Evolutionary conservation across 2,888 invertebrate species (phyloP).

Genomic region (Drosophila barbarae): DNA sequence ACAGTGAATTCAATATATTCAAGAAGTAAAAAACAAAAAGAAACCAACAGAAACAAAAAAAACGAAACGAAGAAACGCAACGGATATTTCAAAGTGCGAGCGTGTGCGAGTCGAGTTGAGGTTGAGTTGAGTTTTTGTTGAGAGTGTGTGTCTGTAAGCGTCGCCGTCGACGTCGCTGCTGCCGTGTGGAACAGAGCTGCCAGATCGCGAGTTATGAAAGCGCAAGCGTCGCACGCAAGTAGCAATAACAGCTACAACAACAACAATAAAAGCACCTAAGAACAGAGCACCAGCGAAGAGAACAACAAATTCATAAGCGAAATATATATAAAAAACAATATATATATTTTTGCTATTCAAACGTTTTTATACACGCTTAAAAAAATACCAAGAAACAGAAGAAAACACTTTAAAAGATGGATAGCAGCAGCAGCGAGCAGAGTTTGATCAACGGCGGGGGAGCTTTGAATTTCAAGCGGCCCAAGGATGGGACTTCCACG

Average conservation of each 20-base stretch:
- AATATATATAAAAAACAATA: background rate
- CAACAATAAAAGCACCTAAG: constrained; percentile 30
- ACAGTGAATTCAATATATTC: constrained; percentile 2
- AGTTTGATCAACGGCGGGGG: constrained; percentile 7
- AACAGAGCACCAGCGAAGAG: background rate
- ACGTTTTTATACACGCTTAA: background rate
- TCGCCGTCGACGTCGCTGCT: constrained; percentile 28
- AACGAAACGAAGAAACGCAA: constrained; percentile 7
- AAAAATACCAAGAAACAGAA: background rate
- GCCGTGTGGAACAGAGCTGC: constrained; percentile 58
- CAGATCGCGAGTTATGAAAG: constrained; percentile 72
- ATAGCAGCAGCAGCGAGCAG: constrained; percentile 34
- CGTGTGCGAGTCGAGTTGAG: constrained; percentile 10
- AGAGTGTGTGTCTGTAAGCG: constrained; percentile 26
- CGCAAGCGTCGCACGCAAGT: constrained; percentile 62
- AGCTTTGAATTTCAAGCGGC: constrained; percentile 34
- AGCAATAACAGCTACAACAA: constrained; percentile 41
- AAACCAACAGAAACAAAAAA: background rate
- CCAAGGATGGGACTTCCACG: constrained; percentile 13
- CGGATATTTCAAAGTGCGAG: constrained; percentile 15
- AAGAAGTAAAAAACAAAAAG: background rate
- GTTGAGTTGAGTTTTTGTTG: constrained; percentile 12
- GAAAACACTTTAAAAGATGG: constrained; percentile 14
- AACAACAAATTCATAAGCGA: constrained; percentile 7
- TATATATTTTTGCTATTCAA: constrained; percentile 20